A percentile compares a stretch with the other conserved stretches of the same genome.
Conservation (phyloP, 2,888 invertebrate species). For the Plagodis dolabraria region DNA sequence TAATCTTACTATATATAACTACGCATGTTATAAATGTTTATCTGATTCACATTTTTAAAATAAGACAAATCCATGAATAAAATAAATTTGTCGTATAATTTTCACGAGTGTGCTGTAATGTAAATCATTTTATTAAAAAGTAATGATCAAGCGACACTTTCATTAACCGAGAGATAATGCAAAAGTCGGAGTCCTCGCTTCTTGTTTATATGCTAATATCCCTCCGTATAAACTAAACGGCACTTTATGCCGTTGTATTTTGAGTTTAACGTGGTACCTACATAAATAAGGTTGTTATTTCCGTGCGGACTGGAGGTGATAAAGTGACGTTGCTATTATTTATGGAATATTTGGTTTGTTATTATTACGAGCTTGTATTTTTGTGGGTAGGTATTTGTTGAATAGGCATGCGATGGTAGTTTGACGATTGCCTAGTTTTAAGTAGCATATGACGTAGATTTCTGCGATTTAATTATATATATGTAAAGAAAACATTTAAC, state of each 20-base stretch:
- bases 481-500: no score
- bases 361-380: conserved; percentile 31
- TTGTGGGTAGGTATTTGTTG: no score
- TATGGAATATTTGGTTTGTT: conserved; percentile 34
- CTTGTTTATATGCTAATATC: conserved; percentile 48
- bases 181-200: conserved; percentile 32
- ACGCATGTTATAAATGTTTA: not conserved
- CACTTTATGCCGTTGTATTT: conserved; percentile 7
- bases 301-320: conserved; percentile 4
- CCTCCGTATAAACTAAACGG: conserved; percentile 36
- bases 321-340: conserved; percentile 32
- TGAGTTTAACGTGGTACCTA: conserved; percentile 7
- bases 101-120: not conserved
- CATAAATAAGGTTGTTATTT: conserved; percentile 16
- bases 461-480: no score
- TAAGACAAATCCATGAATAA: not conserved
- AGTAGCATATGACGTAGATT: no score
- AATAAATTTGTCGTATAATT: conserved; percentile 1
- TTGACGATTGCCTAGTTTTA: no score
- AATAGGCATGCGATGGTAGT: no score
- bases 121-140: conserved; percentile 38
- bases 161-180: conserved; percentile 38
- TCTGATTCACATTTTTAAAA: not conserved
- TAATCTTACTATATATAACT: no score
- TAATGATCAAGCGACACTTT: conserved; percentile 37